phyloP scores from a whole-genome alignment of 1,140 invertebrate genomes.

The Dendrolimus punctatus region DNA sequence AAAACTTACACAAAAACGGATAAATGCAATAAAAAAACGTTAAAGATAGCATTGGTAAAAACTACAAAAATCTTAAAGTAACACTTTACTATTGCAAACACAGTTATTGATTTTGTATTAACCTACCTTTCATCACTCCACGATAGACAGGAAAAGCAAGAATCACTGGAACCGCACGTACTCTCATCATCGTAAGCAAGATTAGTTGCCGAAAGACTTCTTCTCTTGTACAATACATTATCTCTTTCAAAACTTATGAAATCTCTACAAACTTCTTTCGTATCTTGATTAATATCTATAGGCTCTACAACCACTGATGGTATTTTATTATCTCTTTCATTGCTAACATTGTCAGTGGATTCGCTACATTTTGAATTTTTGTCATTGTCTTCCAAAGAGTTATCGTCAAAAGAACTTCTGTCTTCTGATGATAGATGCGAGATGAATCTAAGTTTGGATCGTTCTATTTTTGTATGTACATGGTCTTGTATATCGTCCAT shows the following conservation, averaged over 20 bases:
- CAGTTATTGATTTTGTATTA: too few relatives aligned
- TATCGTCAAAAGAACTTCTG: conserved; percentile 33
- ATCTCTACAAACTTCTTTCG: conserved; percentile 37
- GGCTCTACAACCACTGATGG: conserved; percentile 47
- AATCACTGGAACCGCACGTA: conserved; percentile 40
- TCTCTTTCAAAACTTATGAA: conserved; percentile 47
- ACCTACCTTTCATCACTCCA: conserved; percentile 46
- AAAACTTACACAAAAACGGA: too few relatives aligned
- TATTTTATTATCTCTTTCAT: conserved; percentile 18
- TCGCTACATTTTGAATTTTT: conserved; percentile 20
- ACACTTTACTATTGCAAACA: too few relatives aligned
- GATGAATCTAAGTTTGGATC: conserved; percentile 47
- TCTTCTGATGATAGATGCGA: conserved; percentile 53
- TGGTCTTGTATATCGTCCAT: conserved; percentile 64
- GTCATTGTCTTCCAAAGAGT: conserved; percentile 15
- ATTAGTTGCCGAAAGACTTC: conserved; percentile 42
- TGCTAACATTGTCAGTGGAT: conserved; percentile 13
- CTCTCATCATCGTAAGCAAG: conserved; percentile 31
- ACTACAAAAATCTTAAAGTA: too few relatives aligned
- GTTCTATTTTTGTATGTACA: conserved; percentile 56
- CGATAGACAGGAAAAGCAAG: conserved; percentile 40
- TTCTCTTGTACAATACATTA: conserved; percentile 29
- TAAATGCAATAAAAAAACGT: too few relatives aligned
- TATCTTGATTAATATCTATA: conserved; percentile 20
- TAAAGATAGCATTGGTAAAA: too few relatives aligned